phyloP scores from a whole-genome alignment of 2,797 vertebrate genomes.

The Manis pentadactyla region DNA sequence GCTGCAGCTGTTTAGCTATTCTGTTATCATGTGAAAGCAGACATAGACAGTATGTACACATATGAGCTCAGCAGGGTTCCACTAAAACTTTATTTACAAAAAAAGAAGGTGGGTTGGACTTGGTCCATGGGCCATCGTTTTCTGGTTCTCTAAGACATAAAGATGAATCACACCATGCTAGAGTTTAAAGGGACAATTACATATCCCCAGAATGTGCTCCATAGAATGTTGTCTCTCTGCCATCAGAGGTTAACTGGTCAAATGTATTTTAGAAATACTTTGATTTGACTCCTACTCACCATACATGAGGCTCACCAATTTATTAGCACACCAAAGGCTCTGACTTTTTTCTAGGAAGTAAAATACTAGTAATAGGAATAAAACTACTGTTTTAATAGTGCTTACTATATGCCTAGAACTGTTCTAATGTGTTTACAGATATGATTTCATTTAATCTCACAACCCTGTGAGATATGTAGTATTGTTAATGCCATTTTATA shows the following conservation, averaged over 20 bases:
- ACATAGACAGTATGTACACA: neutral
- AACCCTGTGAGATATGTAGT: neutral
- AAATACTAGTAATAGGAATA: neutral
- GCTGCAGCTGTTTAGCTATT: neutral
- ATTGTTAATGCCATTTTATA: neutral
- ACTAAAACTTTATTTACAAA: constrained; percentile 13
- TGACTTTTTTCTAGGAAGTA: neutral
- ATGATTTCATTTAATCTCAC: neutral
- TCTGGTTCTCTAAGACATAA: neutral
- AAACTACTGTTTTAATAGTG: neutral
- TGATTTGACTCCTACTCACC: neutral
- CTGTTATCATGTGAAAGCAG: neutral
- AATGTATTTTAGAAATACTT: neutral
- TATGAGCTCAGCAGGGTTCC: neutral
- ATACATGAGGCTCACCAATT: neutral
- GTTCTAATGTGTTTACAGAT: neutral
- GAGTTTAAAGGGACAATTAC: neutral
- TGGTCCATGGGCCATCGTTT: neutral
- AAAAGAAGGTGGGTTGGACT: neutral
- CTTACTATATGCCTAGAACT: neutral
- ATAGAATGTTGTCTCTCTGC: neutral
- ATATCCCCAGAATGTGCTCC: neutral
- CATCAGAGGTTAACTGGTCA: neutral
- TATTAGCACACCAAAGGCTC: neutral
- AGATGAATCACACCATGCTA: neutral